phyloP scores from a whole-genome alignment of 2,797 vertebrate species.

The Cossypha caffra region DNA sequence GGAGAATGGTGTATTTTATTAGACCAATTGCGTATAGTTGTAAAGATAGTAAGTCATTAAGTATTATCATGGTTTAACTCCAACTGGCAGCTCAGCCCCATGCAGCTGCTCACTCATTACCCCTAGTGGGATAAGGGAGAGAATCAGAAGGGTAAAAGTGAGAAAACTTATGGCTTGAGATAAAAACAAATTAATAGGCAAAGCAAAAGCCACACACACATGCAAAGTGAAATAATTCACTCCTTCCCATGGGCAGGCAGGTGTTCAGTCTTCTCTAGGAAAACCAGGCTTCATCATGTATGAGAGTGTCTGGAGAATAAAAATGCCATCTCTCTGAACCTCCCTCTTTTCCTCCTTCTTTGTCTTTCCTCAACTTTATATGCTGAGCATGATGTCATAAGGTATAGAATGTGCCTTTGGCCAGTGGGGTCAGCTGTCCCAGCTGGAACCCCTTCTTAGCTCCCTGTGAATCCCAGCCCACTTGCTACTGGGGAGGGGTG shows the following conservation, averaged over 20 bases:
- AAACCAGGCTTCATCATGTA: background rate
- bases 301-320: background rate
- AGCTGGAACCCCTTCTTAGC: background rate
- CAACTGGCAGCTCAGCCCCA: background rate
- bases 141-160: background rate
- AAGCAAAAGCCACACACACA: background rate
- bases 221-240: background rate
- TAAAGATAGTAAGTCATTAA: background rate
- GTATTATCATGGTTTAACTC: background rate
- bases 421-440: background rate
- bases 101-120: background rate
- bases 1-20: background rate
- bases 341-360: background rate
- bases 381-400: background rate
- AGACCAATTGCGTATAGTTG: rapidly evolving
- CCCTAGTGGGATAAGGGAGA: background rate
- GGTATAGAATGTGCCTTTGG: background rate
- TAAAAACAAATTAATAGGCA: background rate
- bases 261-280: background rate
- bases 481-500: rapidly evolving
- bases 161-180: background rate
- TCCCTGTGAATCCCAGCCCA: background rate
- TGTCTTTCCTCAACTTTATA: background rate
- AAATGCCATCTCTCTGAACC: background rate
- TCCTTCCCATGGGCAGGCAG: background rate